A percentile compares a stretch with the other conserved stretches of the same genome.
phyloP scores from a whole-genome alignment of 2,113 vertebrate species.

The Fukomys damarensis region DNA sequence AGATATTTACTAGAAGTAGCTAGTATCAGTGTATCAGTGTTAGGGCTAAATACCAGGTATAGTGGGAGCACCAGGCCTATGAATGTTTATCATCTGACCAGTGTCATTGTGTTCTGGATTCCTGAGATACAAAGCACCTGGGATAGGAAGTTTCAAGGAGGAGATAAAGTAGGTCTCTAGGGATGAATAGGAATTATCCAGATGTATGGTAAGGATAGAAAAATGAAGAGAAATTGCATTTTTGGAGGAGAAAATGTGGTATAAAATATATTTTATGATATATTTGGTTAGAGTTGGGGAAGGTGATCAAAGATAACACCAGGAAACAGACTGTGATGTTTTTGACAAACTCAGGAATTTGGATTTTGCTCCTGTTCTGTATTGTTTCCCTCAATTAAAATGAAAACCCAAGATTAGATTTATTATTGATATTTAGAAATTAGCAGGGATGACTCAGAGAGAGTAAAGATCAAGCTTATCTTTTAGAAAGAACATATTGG shows the following conservation, averaged over 20 bases:
- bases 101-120: not conserved
- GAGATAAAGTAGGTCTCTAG: not conserved
- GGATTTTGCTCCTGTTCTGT: not conserved
- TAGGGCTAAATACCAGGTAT: not conserved
- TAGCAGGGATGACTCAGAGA: not conserved
- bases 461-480: not conserved
- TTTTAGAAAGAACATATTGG: not conserved
- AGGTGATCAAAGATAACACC: not conserved
- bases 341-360: not conserved
- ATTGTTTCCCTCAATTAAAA: not conserved
- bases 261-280: not conserved
- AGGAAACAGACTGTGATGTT: not conserved
- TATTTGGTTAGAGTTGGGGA: not conserved
- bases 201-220: not conserved
- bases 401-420: not conserved
- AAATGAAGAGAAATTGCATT: not conserved
- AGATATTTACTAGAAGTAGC: not conserved
- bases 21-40: not conserved
- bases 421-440: not conserved
- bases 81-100: not conserved
- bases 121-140: not conserved
- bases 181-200: not conserved
- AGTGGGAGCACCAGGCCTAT: not conserved
- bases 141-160: slow-evolving; percentile 6
- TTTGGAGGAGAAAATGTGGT: not conserved